Evolutionary conservation across 23 tunicate species (phyloP), one percentile per base, ranked within the genome.

Genomic region (Clavelina lepadiformis): DNA sequence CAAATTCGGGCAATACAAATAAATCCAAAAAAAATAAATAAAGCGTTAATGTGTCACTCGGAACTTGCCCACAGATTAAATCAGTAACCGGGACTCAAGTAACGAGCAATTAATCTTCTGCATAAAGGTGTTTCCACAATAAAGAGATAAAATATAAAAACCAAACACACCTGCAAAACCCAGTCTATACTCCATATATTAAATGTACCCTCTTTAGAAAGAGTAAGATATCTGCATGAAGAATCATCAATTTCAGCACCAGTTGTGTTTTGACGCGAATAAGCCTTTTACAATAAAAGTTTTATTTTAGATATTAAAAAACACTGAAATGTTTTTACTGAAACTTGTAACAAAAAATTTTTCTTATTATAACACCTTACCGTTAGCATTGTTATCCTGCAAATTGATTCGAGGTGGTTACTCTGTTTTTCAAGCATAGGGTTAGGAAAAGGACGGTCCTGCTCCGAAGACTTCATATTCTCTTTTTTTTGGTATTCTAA

Each of bases 401-500:
- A 61, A 26, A 87, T 79, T 15, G 96, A 51, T 21, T 79, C 86
- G 13, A 80, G 55, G 41, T 87, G 86, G 35, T 72, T 79, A 45
- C 76, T 61, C 31, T 61, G 56, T 51, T 56, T 46, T 21, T 54
- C 35, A 36, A 38, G 38, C 68, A 68, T 21, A 0, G 76, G 86
- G 34, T 32, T 49, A 8, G 81, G 78, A 37, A 87, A 87, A 20
- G 86, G 86, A 15, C 57, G 35, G n/a, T 79, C 82, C 52, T 79
- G 86, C 32, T 79, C 86, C 51, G 51, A 45, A 1, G 82, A 59
- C n/a, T 68, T 34, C 86, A 87, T 77, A 27, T 80, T 72, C 67
- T 86, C 58, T 46, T 80, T 71, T 67, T 86, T 85, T 51, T 86
- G 95, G 41, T 86, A 86, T 58, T 77, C 84, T 28, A 86, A 46